A percentile compares a stretch with the other conserved stretches of the same genome.
Evolutionary conservation across 2,113 vertebrate genomes (phyloP).

Genomic region (Lophotis ruficrista): DNA sequence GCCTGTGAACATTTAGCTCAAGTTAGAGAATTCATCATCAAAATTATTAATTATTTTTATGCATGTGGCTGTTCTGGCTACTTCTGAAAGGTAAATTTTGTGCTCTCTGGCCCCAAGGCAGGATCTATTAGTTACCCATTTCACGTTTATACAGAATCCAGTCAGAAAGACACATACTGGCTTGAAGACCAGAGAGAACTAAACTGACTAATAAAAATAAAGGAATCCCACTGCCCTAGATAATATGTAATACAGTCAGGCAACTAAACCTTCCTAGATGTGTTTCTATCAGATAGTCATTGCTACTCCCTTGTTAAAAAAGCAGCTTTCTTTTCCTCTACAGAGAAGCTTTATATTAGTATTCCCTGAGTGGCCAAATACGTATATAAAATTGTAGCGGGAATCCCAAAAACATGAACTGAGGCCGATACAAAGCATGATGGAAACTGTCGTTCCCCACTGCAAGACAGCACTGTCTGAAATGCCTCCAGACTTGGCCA

Average conservation of each 20-base stretch:
- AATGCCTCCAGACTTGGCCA: background rate
- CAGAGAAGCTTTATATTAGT: background rate
- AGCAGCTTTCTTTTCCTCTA: background rate
- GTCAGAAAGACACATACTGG: background rate
- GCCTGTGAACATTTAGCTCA: background rate
- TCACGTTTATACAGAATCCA: background rate
- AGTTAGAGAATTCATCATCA: background rate
- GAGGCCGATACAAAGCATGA: background rate
- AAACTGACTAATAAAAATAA: background rate
- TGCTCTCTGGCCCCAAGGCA: background rate
- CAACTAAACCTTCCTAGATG: background rate
- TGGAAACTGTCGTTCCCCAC: background rate
- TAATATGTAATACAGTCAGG: background rate
- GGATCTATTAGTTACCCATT: background rate
- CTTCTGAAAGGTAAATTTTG: background rate
- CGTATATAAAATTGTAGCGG: background rate
- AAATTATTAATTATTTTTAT: background rate
- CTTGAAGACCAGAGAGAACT: background rate
- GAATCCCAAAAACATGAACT: background rate
- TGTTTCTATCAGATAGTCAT: background rate
- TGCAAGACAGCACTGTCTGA: background rate
- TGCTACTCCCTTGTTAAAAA: background rate
- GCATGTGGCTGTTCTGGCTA: background rate
- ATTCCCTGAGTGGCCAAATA: background rate
- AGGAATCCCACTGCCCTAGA: background rate